phyloP scores from a whole-genome alignment of 23 tunicate species.

The Clavelina lepadiformis region DNA sequence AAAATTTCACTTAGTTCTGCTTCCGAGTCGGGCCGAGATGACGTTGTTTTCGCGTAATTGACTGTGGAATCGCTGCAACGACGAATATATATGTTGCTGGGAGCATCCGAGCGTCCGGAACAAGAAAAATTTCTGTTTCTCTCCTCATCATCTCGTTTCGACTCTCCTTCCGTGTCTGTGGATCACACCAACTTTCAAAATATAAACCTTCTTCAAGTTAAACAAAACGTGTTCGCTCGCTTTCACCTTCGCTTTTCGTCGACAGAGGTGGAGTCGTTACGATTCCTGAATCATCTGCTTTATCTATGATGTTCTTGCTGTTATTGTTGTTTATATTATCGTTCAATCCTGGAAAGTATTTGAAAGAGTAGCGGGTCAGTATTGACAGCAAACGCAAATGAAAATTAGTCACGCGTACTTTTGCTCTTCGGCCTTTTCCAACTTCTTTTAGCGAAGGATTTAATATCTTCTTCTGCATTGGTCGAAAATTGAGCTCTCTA shows the following conservation, averaged over 20 bases:
- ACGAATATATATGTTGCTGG: conserved; percentile 10
- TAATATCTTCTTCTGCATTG: conserved; percentile 8
- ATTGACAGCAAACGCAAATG: too few species aligned
- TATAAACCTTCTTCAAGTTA: not conserved
- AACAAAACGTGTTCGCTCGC: not conserved
- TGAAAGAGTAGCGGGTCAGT: too few species aligned
- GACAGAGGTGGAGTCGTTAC: conserved; percentile 52
- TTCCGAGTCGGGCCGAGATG: conserved; percentile 24
- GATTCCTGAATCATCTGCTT: conserved; percentile 45
- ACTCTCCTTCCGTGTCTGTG: not conserved
- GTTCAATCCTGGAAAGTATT: too few species aligned
- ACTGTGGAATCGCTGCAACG: conserved; percentile 47
- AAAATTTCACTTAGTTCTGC: conserved; percentile 16
- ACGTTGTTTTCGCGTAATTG: conserved; percentile 7
- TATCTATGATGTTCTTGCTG: too few species aligned
- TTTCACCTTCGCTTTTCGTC: conserved; percentile 2
- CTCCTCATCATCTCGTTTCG: not conserved
- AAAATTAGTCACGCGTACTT: not conserved
- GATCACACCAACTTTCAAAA: not conserved
- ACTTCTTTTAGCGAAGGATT: conserved; percentile 12
- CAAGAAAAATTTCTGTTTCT: not conserved
- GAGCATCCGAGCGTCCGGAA: not conserved
- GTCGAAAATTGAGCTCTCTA: not conserved
- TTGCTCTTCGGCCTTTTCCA: conserved; percentile 11
- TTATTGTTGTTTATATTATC: too few species aligned